Evolutionary conservation across 1,140 invertebrate species (phyloP), one percentile per base, ranked within the genome.

Genomic region (Uloborus diversus): DNA sequence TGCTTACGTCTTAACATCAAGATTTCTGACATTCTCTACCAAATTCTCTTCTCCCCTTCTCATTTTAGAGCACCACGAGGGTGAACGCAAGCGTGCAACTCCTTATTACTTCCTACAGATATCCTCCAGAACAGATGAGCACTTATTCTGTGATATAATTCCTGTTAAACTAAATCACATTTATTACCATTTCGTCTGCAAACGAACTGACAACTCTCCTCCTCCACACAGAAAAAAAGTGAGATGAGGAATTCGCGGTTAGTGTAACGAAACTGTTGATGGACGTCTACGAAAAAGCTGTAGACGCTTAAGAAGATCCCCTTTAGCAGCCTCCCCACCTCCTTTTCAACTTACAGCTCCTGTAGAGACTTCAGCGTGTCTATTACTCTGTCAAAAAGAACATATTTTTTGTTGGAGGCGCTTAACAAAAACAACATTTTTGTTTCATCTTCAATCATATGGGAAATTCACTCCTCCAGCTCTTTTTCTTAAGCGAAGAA

Each of bases 261-360:
- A 73, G 69, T 73, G 14, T 32, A 73, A 57, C 69, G 69, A 57
- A 73, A 73, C 69, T 73, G 69, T 61, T 73, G 69, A 73, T 73
- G 49, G 69, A 73, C 53, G 47, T 47, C n/a, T 51, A 61, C n/a
- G 35, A 73, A 57, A 57, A 73, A 73, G 69, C 61, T 4, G 69
- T 30, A 37, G 69, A 56, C 66, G 51, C 35, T 56, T 57, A 32
- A 27, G 28, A 42, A 23, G 27, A 17, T 32, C 4, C 56, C 57
- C 66, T 33, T 27, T 25, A 68, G 33, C 25, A 20, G 32, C 62
- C 62, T 35, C 59, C 32, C 20, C 7, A 47, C 49, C 65, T 42
- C 68, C 32, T 37, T 37, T 20, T n/a, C 32, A 17, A 57, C 51
- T 57, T 57, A 57, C 51, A 56, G 68, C 68, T 57, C 42, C 68